phyloP scores from a whole-genome alignment of 2,888 invertebrate genomes.

The Cosmia trapezina region DNA sequence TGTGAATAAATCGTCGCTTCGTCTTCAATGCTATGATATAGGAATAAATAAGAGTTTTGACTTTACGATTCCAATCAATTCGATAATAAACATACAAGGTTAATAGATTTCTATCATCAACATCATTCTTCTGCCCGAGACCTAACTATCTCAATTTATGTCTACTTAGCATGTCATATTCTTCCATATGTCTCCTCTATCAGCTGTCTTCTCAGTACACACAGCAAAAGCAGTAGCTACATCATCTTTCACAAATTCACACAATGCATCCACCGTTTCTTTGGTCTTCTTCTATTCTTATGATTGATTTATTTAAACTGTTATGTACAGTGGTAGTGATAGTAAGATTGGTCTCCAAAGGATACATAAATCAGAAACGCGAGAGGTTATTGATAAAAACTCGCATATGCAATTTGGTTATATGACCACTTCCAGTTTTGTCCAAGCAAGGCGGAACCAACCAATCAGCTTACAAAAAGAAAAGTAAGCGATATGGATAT shows the following conservation, averaged over 20 bases:
- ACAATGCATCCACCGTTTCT: neutral
- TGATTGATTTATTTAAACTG: neutral
- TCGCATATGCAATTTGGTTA: conserved; percentile 8
- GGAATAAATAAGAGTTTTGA: neutral
- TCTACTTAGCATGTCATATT: neutral
- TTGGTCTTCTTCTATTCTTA: neutral
- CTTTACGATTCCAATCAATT: neutral
- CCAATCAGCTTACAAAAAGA: conserved; percentile 26
- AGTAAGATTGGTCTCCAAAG: neutral
- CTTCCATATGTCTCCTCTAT: neutral
- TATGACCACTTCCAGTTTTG: conserved; percentile 19
- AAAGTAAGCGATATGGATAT: conserved; percentile 2
- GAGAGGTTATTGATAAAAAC: conserved; percentile 26
- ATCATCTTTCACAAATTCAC: too few relatives aligned
- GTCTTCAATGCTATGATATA: neutral
- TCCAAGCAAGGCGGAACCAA: conserved; percentile 22
- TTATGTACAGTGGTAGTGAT: neutral
- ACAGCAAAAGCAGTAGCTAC: too few relatives aligned
- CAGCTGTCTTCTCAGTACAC: neutral
- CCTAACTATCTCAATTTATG: neutral
- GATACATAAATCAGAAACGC: conserved; percentile 19
- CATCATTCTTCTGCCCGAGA: neutral
- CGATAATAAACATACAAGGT: neutral
- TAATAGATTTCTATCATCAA: neutral
- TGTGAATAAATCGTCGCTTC: neutral